A percentile compares a stretch with the other conserved stretches of the same genome.
phyloP scores from a whole-genome alignment of 1,140 invertebrate species.

The Asobara japonica region DNA sequence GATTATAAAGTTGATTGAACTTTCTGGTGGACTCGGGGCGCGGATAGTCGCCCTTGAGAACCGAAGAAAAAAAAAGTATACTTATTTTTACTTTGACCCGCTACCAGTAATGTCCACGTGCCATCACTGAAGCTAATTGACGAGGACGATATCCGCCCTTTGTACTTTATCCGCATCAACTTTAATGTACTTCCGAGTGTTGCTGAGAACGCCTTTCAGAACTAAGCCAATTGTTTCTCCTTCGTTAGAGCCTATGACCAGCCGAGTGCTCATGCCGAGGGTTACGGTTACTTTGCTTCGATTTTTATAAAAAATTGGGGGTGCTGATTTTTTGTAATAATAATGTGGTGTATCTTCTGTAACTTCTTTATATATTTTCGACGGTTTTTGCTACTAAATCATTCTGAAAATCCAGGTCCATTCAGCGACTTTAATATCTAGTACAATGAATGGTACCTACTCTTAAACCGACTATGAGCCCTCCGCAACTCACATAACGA shows the following conservation, averaged over 20 bases:
- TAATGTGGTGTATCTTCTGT: too few species aligned
- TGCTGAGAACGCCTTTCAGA: neutral
- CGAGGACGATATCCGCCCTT: neutral
- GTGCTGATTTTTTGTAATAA: too few species aligned
- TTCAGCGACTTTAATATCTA: too few species aligned
- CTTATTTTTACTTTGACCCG: too few species aligned
- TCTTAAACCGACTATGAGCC: too few species aligned
- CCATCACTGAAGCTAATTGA: neutral
- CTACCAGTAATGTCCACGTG: too few species aligned
- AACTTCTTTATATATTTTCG: too few species aligned
- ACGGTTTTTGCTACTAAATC: too few species aligned
- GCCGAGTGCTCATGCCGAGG: neutral
- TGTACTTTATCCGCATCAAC: neutral
- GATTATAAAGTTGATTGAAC: neutral
- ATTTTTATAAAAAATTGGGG: neutral
- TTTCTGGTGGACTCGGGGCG: neutral
- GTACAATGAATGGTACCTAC: too few species aligned
- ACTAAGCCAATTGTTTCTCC: slow-evolving; percentile 4
- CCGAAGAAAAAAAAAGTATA: neutral
- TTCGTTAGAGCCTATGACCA: slow-evolving; percentile 10
- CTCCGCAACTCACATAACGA: too few species aligned
- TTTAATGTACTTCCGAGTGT: slow-evolving; percentile 13
- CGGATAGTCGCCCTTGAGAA: neutral
- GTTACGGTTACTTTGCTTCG: neutral
- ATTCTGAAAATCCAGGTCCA: too few species aligned